A percentile compares a stretch with the other conserved stretches of the same genome.
Evolutionary conservation across 2,888 invertebrate genomes (phyloP).

Genomic region (Ryuthela nishihirai): DNA sequence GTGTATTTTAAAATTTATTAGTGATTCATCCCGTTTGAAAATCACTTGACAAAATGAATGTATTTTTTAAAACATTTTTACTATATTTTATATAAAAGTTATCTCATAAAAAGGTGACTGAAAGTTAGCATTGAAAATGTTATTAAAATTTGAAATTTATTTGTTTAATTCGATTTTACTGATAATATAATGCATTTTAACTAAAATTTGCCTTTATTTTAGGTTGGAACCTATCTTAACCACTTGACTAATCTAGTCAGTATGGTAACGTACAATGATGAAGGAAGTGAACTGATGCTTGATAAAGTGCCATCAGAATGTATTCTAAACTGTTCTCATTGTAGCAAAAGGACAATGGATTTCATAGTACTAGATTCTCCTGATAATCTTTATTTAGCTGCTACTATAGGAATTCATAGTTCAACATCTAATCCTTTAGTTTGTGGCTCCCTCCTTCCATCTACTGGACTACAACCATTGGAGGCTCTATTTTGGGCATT

Average conservation of each 20-base stretch:
- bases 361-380: slow-evolving; percentile 40
- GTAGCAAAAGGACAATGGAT: slow-evolving; percentile 33
- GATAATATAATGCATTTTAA: too few species aligned
- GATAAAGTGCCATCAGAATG: slow-evolving; percentile 35
- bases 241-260: slow-evolving; percentile 22
- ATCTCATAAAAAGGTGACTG: too few species aligned
- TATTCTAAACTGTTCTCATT: slow-evolving; percentile 24
- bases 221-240: slow-evolving; percentile 35
- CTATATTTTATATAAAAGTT: too few species aligned
- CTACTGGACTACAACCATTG: slow-evolving; percentile 47
- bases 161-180: too few species aligned
- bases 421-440: slow-evolving; percentile 45
- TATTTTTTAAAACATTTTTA: too few species aligned
- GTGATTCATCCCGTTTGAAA: too few species aligned
- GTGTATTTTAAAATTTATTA: too few species aligned
- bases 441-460: slow-evolving; percentile 43
- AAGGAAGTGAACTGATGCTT: slow-evolving; percentile 24
- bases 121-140: too few species aligned
- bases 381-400: slow-evolving; percentile 49
- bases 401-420: slow-evolving; percentile 51
- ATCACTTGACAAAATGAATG: too few species aligned
- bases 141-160: too few species aligned
- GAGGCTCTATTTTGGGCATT: slow-evolving; percentile 52
- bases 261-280: slow-evolving; percentile 23
- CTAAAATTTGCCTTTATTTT: too few species aligned